Conservation (phyloP, 1,140 invertebrate species). For the Cryptotermes secundus region DNA sequence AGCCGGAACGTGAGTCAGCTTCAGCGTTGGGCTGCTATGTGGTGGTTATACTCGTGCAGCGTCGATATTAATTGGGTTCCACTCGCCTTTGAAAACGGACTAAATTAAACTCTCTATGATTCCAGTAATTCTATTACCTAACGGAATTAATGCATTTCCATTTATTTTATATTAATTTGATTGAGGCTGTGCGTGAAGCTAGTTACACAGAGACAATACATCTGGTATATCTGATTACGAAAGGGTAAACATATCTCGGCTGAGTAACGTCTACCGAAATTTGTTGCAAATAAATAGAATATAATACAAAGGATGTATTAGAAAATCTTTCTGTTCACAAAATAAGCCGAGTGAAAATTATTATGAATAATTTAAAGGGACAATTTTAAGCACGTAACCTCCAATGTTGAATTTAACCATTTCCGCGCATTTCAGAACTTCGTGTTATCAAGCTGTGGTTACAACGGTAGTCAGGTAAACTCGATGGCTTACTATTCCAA, state of each 20-base stretch:
- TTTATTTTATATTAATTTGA: conserved; percentile 17
- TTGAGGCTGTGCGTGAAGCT: neutral
- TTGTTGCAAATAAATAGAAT: neutral
- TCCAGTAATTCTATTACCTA: conserved; percentile 8
- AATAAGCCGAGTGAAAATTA: neutral
- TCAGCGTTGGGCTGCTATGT: neutral
- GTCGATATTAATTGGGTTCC: neutral
- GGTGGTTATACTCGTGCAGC: neutral
- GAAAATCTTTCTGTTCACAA: neutral
- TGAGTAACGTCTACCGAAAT: neutral
- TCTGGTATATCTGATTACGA: neutral
- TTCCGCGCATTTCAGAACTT: no score
- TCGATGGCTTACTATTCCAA: no score
- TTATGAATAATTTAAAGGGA: no score
- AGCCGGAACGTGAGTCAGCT: no score
- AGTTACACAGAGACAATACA: neutral
- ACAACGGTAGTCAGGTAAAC: no score
- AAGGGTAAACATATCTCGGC: neutral
- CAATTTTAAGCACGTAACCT: no score
- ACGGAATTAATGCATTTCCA: conserved; percentile 7
- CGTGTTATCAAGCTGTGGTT: no score
- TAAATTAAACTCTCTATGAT: neutral
- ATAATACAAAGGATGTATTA: neutral
- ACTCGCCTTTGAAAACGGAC: conserved; percentile 6
- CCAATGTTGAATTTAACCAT: no score